These are phyloP conservation scores for Peromyscus californicus DNA, from an alignment of 2,113 vertebrate species.

Conservation along the genomic window DNA sequence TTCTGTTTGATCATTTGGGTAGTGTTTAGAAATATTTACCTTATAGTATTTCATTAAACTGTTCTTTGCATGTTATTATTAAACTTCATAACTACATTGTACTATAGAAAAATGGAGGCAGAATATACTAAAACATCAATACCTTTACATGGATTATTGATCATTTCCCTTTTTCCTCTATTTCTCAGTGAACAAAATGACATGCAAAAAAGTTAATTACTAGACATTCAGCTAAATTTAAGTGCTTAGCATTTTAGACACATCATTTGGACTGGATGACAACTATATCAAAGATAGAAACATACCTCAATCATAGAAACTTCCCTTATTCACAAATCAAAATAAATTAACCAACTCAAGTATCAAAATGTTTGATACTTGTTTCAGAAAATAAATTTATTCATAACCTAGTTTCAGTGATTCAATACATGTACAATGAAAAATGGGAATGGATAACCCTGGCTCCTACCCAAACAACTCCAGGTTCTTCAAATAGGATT, in stretches of 20 bases:
- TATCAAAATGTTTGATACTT: too few species aligned
- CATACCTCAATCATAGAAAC: background rate
- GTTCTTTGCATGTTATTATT: background rate
- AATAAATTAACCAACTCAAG: slow-evolving; percentile 44
- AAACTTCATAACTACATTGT: background rate
- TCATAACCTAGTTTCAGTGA: background rate
- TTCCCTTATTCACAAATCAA: slow-evolving; percentile 4
- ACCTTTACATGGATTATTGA: slow-evolving; percentile 5
- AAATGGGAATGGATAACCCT: background rate
- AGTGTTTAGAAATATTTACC: slow-evolving; percentile 11
- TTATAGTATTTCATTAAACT: slow-evolving; percentile 13
- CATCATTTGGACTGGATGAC: background rate
- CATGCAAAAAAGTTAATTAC: background rate
- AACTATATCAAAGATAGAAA: background rate
- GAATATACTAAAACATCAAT: slow-evolving; percentile 9
- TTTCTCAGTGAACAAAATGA: background rate
- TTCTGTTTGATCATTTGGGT: slow-evolving; percentile 19
- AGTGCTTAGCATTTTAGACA: slow-evolving; percentile 1
- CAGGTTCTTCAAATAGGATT: background rate
- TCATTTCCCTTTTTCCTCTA: background rate
- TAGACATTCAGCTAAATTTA: background rate
- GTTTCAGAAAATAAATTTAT: slow-evolving; percentile 37
- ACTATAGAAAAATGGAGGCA: background rate
- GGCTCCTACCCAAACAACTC: background rate
- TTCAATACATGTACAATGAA: background rate